A percentile compares a stretch with the other conserved stretches of the same genome.
phyloP scores from a whole-genome alignment of 2,888 invertebrate genomes.

The Ophion slaviceki region DNA sequence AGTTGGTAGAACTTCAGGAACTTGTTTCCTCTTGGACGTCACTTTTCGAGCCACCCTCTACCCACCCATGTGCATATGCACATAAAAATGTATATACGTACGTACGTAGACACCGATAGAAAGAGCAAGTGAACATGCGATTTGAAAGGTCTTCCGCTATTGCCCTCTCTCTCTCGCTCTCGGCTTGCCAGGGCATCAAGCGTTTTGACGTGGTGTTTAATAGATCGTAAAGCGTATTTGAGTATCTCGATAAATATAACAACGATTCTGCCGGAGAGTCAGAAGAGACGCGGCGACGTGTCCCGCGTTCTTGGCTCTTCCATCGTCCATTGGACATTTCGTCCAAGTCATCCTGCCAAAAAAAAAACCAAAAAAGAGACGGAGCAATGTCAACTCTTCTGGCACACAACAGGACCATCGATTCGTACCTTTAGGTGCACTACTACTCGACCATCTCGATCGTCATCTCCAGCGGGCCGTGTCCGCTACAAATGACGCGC shows the following conservation, averaged over 20 bases:
- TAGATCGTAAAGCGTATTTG: constrained; percentile 82
- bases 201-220: constrained; percentile 81
- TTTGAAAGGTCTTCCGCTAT: constrained; percentile 52
- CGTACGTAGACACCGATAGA: constrained; percentile 39
- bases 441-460: no score
- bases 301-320: constrained; percentile 39
- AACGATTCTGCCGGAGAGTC: constrained; percentile 74
- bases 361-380: background rate
- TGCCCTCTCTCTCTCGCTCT: constrained; percentile 52
- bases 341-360: background rate
- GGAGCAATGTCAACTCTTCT: no score
- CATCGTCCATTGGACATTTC: constrained; percentile 49
- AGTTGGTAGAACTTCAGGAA: no score
- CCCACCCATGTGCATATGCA: constrained; percentile 2
- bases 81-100: constrained; percentile 16
- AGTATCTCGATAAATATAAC: constrained; percentile 83
- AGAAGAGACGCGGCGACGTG: constrained; percentile 34
- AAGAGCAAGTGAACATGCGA: constrained; percentile 56
- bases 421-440: background rate
- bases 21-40: no score
- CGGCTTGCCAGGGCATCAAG: constrained; percentile 72
- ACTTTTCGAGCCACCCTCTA: background rate
- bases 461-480: background rate
- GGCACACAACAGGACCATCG: background rate
- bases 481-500: background rate